Base-by-base conservation (phyloP, 2,113 vertebrate species). In the Centrocercus urophasianus region DNA sequence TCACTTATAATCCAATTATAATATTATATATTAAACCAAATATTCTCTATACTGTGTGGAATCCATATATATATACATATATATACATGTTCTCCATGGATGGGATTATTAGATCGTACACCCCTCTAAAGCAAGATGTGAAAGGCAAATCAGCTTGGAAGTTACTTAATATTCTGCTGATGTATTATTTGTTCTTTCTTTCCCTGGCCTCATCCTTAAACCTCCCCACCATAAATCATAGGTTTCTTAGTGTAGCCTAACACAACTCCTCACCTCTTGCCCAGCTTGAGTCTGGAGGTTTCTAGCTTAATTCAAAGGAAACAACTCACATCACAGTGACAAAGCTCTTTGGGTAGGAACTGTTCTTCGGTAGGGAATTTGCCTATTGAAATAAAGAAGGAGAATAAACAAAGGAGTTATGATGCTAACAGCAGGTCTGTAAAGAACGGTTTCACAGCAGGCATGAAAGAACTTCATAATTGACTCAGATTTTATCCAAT, bases 131-230 rank as follows among this genome's bases (percentile, higher is more conserved):
- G 40, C n/a, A 81, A 88, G 34, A 22, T 67, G 43, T 77, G 64
- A 91, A 96, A 91, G 54, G 65, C 48, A 94, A 94, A 96, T 90
- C 93, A 94, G 7, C 86, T 79, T 67, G 71, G 76, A 91, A 91
- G 83, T 83, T 77, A 83, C n/a, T 30, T 59, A 75, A 93, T 93
- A 80, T 65, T 89, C 59, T 70, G 6, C 13, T 50, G 54, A 36
- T 56, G 61, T 83, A 82, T 79, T 17, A 67, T 88, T 83, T 83
- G 77, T 89, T 88, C 64, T 93, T 95, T 83, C 34, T 91, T 28
- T 86, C 17, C 17, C 73, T 83, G 64, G n/a, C 36, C 42, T 86
- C 34, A 67, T 71, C 34, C 38, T 91, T 94, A 70, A 74, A 25
- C 19, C 30, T 80, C 30, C 8, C 21, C 38, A 52, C 47, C 20